Evolutionary conservation across 2,888 invertebrate genomes (phyloP), one percentile per base, ranked within the genome.

Genomic region (Dioctria rufipes): DNA sequence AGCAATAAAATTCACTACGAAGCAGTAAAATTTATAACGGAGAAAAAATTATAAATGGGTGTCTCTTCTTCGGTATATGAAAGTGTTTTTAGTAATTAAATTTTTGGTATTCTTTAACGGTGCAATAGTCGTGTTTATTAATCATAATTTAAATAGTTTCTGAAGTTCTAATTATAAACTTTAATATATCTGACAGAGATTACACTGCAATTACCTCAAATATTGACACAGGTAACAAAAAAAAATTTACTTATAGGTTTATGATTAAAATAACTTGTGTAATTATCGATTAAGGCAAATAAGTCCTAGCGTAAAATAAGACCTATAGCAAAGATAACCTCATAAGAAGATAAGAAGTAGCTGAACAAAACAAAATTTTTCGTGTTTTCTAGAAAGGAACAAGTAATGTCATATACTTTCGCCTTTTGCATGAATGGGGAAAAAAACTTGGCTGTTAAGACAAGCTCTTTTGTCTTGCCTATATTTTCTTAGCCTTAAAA

Each of bases 1-100:
- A n/a, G n/a, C n/a, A n/a, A n/a, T n/a, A 80, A 80, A 80, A 49
- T 79, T 66, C 67, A 79, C 69, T 54, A 79, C 37, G 49, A 54
- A 51, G 42, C 43, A 39, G 43, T 67, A 58, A 46, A 78, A 49
- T 37, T 5, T 25, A 61, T 61, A 65, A 65, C 42, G 65, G 65
- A 54, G 65, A 65, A 5, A 65, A 65, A 65, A 65, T 65, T 65
- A 65, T 69, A 49, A 69, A 49, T 69, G 46, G 51, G 69, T 37
- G 40, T 69, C n/a, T n/a, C n/a, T 69, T 69, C 69, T 69, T 69
- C 46, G 69, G 69, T 69, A 69, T 69, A 69, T 54, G 49, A 49
- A 69, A 69, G 69, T 43, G 69, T 69, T 69, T 69, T 69, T 69
- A 69, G 69, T 69, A 49, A 73, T 54, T 54, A 73, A 73, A 73